Conservation (phyloP, 2,888 invertebrate species). For the Candidula unifasciata region DNA sequence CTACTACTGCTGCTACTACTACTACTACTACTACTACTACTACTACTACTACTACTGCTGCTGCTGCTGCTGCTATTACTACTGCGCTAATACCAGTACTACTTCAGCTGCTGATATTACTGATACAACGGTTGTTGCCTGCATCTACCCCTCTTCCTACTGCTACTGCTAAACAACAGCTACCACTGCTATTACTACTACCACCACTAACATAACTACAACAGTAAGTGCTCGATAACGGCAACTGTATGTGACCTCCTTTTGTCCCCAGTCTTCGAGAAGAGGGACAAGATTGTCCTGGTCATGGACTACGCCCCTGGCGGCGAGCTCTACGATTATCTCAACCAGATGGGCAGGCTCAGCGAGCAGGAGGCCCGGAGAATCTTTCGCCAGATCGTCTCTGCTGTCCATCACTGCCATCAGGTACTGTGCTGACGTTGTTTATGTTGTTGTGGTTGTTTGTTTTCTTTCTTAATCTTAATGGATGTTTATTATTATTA, state of each 20-base stretch:
- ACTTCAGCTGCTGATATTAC: too few relatives aligned
- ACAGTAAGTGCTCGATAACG: too few relatives aligned
- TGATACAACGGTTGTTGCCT: too few relatives aligned
- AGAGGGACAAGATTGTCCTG: slow-evolving; percentile 98
- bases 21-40: neutral
- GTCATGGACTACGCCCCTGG: slow-evolving; percentile 99
- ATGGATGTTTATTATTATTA: too few relatives aligned
- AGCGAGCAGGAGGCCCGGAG: slow-evolving; percentile 85
- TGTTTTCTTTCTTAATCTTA: neutral
- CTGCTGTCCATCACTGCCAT: slow-evolving; percentile 86
- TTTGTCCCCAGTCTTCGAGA: slow-evolving; percentile 93
- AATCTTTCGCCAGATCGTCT: slow-evolving; percentile 86
- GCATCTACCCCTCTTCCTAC: too few relatives aligned
- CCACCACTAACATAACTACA: too few relatives aligned
- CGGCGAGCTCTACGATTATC: slow-evolving; percentile 95
- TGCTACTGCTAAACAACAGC: too few relatives aligned
- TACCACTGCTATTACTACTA: too few relatives aligned
- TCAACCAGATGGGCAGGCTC: slow-evolving; percentile 86
- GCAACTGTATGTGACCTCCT: neutral
- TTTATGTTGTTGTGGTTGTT: neutral
- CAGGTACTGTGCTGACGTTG: slow-evolving; percentile 79
- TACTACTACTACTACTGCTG: slow-evolving; percentile 11
- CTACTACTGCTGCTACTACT: slow-evolving; percentile 3
- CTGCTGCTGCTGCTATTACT: neutral
- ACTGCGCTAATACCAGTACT: too few relatives aligned